Conservation (phyloP, 2,888 invertebrate genomes). For the Nephrotoma guestfalica region DNA sequence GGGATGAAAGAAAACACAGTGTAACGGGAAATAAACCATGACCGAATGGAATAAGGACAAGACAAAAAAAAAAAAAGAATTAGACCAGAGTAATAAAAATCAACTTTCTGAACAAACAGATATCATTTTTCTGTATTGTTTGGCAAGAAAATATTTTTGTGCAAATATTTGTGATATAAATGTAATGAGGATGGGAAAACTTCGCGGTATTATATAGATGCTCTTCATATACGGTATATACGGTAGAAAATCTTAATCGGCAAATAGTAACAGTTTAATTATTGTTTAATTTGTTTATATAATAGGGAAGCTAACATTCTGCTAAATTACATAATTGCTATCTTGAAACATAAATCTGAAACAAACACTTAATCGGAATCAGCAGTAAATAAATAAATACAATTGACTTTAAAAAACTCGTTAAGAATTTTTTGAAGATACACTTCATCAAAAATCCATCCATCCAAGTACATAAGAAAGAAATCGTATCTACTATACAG, state of each 20-base stretch:
- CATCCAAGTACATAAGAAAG: background rate
- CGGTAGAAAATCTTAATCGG: background rate
- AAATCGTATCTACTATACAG: background rate
- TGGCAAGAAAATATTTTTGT: background rate
- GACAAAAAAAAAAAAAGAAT: background rate
- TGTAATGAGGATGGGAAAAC: background rate
- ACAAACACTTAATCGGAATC: background rate
- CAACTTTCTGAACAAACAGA: background rate
- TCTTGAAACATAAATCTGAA: background rate
- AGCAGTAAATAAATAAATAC: background rate
- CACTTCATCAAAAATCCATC: background rate
- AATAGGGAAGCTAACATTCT: background rate
- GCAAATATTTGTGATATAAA: background rate
- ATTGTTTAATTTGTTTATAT: background rate
- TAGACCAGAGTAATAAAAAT: background rate
- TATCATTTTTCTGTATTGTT: background rate
- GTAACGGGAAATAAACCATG: background rate
- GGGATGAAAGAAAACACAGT: background rate
- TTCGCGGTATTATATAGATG: background rate
- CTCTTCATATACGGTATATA: background rate
- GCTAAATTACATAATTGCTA: background rate
- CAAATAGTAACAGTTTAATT: background rate
- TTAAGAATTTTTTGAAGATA: background rate
- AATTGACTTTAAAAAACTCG: background rate
- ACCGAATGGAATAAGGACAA: background rate